These are phyloP conservation scores for Aplodontia rufa DNA, from an alignment of 2,113 vertebrate genomes.

Conservation along the genomic window DNA sequence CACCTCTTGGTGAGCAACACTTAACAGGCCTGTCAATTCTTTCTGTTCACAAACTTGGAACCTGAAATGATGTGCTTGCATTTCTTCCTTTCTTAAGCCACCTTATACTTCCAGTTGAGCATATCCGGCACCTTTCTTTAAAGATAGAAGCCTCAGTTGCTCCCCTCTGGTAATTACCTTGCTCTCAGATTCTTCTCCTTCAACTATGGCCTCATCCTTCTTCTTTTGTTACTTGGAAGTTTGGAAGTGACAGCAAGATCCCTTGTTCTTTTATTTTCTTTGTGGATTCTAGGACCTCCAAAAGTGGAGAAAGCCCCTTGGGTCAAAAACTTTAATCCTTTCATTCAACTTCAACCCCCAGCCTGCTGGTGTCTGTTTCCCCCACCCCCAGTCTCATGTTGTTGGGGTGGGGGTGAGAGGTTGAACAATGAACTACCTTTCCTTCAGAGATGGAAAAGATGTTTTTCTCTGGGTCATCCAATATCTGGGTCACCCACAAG, in stretches of 20 bases:
- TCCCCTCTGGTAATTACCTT: not conserved
- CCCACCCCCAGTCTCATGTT: too few species aligned
- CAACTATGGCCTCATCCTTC: not conserved
- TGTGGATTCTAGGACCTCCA: not conserved
- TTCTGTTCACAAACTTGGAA: not conserved
- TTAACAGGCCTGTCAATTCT: slow-evolving; percentile 3
- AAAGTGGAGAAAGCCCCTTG: not conserved
- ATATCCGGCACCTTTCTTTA: not conserved
- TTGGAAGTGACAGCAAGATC: not conserved
- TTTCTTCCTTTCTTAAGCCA: not conserved
- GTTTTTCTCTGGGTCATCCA: slow-evolving; percentile 44
- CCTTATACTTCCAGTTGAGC: not conserved
- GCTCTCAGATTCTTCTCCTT: not conserved
- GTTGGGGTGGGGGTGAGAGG: not conserved
- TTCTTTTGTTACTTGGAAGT: not conserved
- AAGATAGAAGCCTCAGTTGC: not conserved
- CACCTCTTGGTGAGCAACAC: not conserved
- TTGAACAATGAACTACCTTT: not conserved
- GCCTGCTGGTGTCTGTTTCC: too few species aligned
- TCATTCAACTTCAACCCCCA: not conserved
- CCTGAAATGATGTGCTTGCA: not conserved
- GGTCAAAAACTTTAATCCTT: not conserved
- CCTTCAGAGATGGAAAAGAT: not conserved
- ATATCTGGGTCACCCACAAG: slow-evolving; percentile 6
- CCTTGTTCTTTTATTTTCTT: not conserved